phyloP scores from a whole-genome alignment of 1,140 invertebrate species.

The Cardiocondyla obscurior region DNA sequence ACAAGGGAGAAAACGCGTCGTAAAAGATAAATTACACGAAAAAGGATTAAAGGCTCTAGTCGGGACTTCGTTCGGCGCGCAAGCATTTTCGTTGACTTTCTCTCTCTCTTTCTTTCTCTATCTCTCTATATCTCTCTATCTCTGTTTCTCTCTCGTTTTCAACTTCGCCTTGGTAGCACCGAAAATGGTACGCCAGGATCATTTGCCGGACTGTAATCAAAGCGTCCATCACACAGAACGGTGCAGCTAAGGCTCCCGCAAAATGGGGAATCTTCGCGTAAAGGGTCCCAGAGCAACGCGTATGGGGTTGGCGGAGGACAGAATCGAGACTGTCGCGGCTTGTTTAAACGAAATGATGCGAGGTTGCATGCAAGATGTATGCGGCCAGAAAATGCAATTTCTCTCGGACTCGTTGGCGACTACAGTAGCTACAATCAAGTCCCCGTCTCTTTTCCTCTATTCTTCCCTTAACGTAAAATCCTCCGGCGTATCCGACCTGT shows the following conservation, averaged over 20 bases:
- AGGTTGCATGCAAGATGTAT: conserved; percentile 55
- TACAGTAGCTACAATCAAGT: conserved; percentile 67
- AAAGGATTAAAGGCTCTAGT: conserved; percentile 29
- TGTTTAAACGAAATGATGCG: conserved; percentile 80
- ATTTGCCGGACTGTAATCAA: conserved; percentile 59
- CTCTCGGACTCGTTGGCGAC: conserved; percentile 65
- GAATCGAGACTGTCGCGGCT: conserved; percentile 63
- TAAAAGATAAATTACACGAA: conserved; percentile 34
- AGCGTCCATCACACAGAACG: conserved; percentile 48
- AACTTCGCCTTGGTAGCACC: neutral
- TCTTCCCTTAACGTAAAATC: neutral
- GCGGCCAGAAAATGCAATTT: conserved; percentile 73
- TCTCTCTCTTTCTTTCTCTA: conserved; percentile 20
- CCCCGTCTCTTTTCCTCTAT: neutral
- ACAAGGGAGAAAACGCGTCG: neutral
- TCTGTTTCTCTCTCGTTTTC: conserved; percentile 10
- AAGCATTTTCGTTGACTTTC: neutral
- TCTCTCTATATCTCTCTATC: no score
- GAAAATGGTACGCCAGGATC: conserved; percentile 28
- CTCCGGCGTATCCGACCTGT: conserved; percentile 34
- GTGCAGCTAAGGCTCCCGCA: neutral
- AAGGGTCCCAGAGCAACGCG: conserved; percentile 3
- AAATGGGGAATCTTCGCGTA: conserved; percentile 51
- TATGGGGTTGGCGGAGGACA: conserved; percentile 20
- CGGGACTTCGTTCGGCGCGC: neutral